These are phyloP conservation scores for Drosophila monieri DNA, from an alignment of 2,888 invertebrate genomes.

Conservation along the genomic window DNA sequence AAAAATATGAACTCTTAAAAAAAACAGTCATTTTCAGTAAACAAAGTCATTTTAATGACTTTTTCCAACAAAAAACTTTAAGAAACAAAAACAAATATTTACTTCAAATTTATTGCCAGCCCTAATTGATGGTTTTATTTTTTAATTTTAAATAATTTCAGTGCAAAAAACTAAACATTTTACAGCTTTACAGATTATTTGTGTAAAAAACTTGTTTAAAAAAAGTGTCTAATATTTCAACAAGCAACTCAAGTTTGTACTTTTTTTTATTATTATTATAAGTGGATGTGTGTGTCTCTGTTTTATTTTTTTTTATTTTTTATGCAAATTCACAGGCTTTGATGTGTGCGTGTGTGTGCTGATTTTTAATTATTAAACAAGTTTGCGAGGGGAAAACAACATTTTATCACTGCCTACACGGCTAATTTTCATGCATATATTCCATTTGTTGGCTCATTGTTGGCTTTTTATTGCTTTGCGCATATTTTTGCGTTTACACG, in stretches of 20 bases:
- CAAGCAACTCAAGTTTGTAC: constrained; percentile 23
- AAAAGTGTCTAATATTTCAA: neutral
- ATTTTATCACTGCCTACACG: constrained; percentile 64
- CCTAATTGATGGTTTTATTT: neutral
- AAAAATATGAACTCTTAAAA: too few species aligned
- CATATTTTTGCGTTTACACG: constrained; percentile 75
- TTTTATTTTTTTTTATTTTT: neutral
- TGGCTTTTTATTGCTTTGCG: constrained; percentile 64
- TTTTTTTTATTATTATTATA: neutral
- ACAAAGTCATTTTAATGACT: neutral
- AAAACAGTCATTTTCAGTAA: neutral
- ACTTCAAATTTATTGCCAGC: neutral
- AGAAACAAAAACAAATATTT: neutral
- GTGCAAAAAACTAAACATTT: neutral
- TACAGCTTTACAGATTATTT: neutral
- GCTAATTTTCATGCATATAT: constrained; percentile 68
- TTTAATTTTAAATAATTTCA: neutral
- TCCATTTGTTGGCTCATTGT: constrained; percentile 60
- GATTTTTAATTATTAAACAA: constrained; percentile 75
- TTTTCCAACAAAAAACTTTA: neutral
- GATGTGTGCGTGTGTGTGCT: constrained; percentile 21
- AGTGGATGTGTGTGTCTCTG: neutral
- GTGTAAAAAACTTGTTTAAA: neutral
- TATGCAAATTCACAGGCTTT: constrained; percentile 56
- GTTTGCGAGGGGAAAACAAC: constrained; percentile 66